phyloP scores from a whole-genome alignment of 2,888 invertebrate species.

The Cephonodes hylas region DNA sequence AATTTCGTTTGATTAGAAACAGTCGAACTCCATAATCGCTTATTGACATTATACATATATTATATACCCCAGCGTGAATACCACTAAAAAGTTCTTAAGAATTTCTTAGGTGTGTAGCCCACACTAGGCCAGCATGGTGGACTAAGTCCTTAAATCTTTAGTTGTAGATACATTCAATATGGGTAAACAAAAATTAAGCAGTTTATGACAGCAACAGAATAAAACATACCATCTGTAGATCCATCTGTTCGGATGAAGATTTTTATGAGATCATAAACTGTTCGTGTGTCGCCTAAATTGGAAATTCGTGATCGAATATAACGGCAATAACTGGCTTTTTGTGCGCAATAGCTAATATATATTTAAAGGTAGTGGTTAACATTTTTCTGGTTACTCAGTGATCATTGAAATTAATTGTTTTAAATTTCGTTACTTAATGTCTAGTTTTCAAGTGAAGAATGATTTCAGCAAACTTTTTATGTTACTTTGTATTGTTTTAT shows the following conservation, averaged over 20 bases:
- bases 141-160: too few relatives aligned
- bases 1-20: too few relatives aligned
- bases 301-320: conserved; percentile 41
- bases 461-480: background rate
- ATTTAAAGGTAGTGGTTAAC: conserved; percentile 28
- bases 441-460: background rate
- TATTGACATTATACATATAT: too few relatives aligned
- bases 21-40: too few relatives aligned
- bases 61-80: too few relatives aligned
- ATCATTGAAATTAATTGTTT: background rate
- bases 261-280: conserved; percentile 39
- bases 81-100: too few relatives aligned
- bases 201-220: background rate
- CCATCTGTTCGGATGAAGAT: background rate
- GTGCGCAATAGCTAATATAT: conserved; percentile 35
- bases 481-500: too few relatives aligned
- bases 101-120: too few relatives aligned
- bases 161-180: too few relatives aligned
- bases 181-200: background rate
- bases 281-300: conserved; percentile 42
- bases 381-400: background rate
- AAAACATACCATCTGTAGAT: background rate
- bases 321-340: conserved; percentile 43
- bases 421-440: background rate
- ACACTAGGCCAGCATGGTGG: too few relatives aligned